Conservation (phyloP, 2,113 vertebrate species). For the Bos javanicus region DNA sequence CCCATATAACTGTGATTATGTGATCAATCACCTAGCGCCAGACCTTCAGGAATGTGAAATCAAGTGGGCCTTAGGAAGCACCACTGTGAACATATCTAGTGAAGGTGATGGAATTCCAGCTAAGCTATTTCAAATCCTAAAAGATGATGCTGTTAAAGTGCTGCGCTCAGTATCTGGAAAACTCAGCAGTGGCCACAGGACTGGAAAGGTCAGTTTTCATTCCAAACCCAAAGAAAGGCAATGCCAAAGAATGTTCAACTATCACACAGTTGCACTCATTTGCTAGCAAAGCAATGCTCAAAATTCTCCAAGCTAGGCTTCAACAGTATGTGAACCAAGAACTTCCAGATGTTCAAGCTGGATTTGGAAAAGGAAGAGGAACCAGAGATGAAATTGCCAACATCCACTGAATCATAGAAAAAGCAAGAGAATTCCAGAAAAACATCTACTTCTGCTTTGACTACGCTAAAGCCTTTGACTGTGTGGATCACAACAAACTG, state of each 20-base stretch:
- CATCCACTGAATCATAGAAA: neutral
- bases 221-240: neutral
- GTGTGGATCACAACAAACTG: neutral
- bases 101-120: neutral
- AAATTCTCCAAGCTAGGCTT: neutral
- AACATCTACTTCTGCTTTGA: neutral
- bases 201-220: neutral
- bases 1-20: neutral
- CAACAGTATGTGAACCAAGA: neutral
- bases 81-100: neutral
- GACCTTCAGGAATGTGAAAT: neutral
- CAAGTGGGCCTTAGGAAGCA: neutral
- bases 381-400: neutral
- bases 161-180: neutral
- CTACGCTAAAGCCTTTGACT: neutral
- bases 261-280: neutral
- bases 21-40: neutral
- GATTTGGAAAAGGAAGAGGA: neutral
- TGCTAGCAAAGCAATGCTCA: neutral
- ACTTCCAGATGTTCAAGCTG: neutral
- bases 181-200: neutral
- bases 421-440: neutral
- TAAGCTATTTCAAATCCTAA: neutral
- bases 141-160: neutral
- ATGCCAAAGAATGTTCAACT: neutral